Evolutionary conservation across 2,797 vertebrate genomes (phyloP).

Genomic region (Acipenser transmontanus): DNA sequence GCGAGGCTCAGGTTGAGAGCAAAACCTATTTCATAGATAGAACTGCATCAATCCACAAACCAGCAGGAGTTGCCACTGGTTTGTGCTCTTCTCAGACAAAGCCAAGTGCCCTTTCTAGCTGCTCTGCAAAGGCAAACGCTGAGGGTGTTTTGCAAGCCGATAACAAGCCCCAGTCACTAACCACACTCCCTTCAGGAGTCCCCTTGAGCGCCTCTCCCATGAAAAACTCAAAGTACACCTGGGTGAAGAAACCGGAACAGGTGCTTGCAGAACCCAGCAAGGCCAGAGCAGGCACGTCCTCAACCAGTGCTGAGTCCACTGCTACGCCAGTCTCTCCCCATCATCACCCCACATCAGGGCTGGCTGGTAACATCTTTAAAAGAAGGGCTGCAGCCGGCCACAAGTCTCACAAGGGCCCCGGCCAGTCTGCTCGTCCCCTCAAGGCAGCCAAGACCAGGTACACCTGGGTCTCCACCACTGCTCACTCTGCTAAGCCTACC

Average conservation of each 20-base stretch:
- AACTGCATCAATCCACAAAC: constrained; percentile 10
- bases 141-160: background rate
- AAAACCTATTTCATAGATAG: background rate
- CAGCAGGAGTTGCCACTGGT: constrained; percentile 7
- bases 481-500: constrained; percentile 34
- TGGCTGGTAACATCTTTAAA: background rate
- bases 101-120: background rate
- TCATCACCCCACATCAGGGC: background rate
- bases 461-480: constrained; percentile 76
- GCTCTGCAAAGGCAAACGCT: background rate
- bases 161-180: background rate
- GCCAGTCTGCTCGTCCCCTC: constrained; percentile 16
- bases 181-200: background rate
- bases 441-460: constrained; percentile 71
- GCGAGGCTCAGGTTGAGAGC: no score
- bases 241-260: constrained; percentile 51
- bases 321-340: constrained; percentile 31
- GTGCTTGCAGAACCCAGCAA: constrained; percentile 13
- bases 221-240: constrained; percentile 58
- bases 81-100: background rate
- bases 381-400: background rate
- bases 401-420: constrained; percentile 8
- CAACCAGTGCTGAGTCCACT: background rate
- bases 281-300: background rate
- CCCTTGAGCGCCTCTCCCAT: constrained; percentile 6